Base-by-base conservation (phyloP, 2,113 vertebrate species). In the Athene noctua region DNA sequence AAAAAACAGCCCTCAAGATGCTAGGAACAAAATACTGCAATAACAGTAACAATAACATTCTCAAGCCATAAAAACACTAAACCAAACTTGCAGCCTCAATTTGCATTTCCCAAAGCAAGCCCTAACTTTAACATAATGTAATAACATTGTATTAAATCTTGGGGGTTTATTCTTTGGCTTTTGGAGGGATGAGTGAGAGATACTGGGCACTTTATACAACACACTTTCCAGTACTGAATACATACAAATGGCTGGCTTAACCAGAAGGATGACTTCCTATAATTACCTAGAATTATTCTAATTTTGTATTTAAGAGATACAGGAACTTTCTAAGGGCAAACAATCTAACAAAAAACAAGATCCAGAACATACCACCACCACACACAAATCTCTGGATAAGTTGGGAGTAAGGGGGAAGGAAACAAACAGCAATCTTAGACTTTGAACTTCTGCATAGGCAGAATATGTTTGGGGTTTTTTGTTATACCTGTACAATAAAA, bases 21-120 rank as follows among this genome's bases (percentile, higher is more conserved):
- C 59, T 74, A 78, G 47, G 75, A 90, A 86, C 47, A 86, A 93
- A 90, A 86, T 13, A 82, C 40, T 77, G 67, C 62, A 96, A 73
- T 74, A 90, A 92, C 2, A 30, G 58, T 57, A 93, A 91, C 54
- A 91, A 26, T 85, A 96, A 93, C 11, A 52, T 47, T 90, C n/a
- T 75, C 29, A 15, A 62, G 75, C 79, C 71, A 88, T 73, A 88
- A 95, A 96, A 90, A 71, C 59, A 78, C 51, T 88, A 85, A 90
- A 88, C 30, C 21, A 66, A 93, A 93, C 47, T n/a, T 71, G 55
- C 57, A 93, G 82, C 47, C 59, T n/a, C 67, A 55, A 58, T 92
- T 63, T 93, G 75, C 67, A 90, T 88, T 85, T 95, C 82, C 67
- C 85, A 86, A 25, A 88, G 66, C 2, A 0, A 90, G 25, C 23